Evolutionary conservation across 2,113 vertebrate species (phyloP).

Genomic region (Lamprotornis superbus): DNA sequence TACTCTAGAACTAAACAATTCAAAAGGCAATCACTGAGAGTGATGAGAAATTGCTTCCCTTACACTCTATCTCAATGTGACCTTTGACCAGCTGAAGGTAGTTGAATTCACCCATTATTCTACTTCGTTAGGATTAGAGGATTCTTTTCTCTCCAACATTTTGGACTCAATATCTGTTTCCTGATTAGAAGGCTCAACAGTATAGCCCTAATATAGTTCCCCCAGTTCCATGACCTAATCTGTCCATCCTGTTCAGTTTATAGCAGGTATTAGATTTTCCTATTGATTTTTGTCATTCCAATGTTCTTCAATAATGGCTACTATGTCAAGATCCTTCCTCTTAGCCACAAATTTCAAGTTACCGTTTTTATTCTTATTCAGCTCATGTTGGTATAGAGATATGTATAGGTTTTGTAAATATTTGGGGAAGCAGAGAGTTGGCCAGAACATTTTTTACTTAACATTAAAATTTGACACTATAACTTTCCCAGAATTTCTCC

Average conservation of each 20-base stretch:
- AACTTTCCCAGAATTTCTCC: slow-evolving; percentile 5
- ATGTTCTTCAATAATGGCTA: background rate
- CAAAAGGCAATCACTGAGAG: background rate
- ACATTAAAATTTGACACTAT: background rate
- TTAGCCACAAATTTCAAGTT: slow-evolving; percentile 9
- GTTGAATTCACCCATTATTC: background rate
- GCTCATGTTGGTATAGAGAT: background rate
- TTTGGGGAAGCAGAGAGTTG: background rate
- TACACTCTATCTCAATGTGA: background rate
- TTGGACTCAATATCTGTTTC: slow-evolving; percentile 26
- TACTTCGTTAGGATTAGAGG: background rate
- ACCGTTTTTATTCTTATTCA: background rate
- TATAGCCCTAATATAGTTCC: background rate
- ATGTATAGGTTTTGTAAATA: background rate
- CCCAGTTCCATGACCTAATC: slow-evolving; percentile 16
- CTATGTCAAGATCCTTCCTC: background rate
- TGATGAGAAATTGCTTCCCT: background rate
- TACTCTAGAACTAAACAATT: background rate
- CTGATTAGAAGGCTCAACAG: slow-evolving; percentile 16
- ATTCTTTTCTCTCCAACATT: background rate
- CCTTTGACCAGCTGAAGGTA: background rate
- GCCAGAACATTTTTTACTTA: background rate
- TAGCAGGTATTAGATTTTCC: background rate
- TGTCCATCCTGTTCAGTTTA: slow-evolving; percentile 40
- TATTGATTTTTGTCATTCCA: slow-evolving; percentile 30